These are phyloP conservation scores for Rostratula benghalensis DNA, from an alignment of 2,113 vertebrate species.

Conservation along the genomic window DNA sequence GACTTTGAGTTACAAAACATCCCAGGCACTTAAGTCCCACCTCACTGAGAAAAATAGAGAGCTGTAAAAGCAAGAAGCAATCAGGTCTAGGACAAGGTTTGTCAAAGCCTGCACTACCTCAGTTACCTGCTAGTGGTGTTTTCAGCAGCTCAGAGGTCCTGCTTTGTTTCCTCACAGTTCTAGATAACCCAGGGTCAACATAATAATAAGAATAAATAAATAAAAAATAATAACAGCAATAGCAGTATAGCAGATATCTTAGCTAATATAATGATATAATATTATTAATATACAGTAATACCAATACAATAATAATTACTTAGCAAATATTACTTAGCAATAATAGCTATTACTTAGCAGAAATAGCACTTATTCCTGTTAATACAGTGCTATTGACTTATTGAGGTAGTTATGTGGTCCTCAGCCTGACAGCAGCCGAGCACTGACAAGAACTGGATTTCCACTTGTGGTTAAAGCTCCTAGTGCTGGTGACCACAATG, in stretches of 20 bases:
- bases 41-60: not conserved
- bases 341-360: not conserved
- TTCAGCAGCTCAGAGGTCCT: not conserved
- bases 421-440: not conserved
- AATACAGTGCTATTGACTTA: not conserved
- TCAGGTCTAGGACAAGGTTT: not conserved
- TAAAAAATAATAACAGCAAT: too few species aligned
- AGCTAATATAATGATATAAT: too few species aligned
- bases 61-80: not conserved
- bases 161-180: not conserved
- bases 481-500: accelerated
- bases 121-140: not conserved
- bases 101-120: not conserved
- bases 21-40: not conserved
- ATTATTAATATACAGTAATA: too few species aligned
- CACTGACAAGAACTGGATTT: not conserved
- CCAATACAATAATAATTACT: too few species aligned
- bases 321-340: too few species aligned
- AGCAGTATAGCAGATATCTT: too few species aligned
- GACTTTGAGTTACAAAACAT: not conserved
- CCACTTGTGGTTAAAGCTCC: not conserved
- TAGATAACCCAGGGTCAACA: not conserved
- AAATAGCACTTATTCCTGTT: not conserved
- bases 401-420: not conserved
- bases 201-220: too few species aligned